Evolutionary conservation across 2,888 invertebrate species (phyloP).

Genomic region (Bombyx huttoni): DNA sequence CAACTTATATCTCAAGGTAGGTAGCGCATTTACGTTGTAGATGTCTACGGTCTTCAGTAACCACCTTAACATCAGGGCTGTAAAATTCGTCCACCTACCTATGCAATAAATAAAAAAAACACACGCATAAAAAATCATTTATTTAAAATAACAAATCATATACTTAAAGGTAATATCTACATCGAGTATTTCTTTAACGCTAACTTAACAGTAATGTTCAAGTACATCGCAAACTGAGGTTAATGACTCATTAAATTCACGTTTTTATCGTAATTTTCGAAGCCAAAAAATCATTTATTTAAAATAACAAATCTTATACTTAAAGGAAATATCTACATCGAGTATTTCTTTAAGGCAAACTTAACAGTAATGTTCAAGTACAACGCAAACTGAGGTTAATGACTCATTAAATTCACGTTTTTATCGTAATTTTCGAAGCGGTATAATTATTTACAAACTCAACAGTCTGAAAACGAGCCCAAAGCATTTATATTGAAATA

Average conservation of each 20-base stretch:
- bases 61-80: too few species aligned
- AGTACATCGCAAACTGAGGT: background rate
- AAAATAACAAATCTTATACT: too few species aligned
- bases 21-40: too few species aligned
- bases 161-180: background rate
- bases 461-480: conserved; percentile 16
- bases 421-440: background rate
- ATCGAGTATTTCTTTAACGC: background rate
- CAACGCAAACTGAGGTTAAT: background rate
- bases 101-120: too few species aligned
- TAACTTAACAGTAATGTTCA: background rate
- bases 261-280: background rate
- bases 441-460: conserved; percentile 3
- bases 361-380: background rate
- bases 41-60: too few species aligned
- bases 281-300: background rate
- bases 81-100: too few species aligned
- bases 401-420: background rate
- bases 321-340: background rate
- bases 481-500: background rate
- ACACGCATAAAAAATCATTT: too few species aligned
- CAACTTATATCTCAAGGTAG: too few species aligned
- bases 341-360: background rate
- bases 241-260: background rate
- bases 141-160: too few species aligned